phyloP scores from a whole-genome alignment of 2,113 vertebrate species.

The human region DNA sequence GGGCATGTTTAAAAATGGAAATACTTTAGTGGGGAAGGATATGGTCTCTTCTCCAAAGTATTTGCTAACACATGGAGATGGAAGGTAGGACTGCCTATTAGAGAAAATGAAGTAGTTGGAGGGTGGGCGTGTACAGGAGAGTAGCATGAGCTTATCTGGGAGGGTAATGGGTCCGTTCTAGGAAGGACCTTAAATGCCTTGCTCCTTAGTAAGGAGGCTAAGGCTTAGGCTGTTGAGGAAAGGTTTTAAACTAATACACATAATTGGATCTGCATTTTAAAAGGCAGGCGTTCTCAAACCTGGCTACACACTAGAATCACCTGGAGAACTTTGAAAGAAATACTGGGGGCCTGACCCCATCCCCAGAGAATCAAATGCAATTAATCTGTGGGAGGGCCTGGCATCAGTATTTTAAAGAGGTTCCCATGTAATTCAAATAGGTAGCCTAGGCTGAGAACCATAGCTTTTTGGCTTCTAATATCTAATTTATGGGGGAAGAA shows the following conservation, averaged over 20 bases:
- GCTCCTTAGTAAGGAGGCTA: not conserved
- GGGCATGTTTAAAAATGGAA: not conserved
- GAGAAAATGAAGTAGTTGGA: not conserved
- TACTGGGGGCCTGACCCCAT: not conserved
- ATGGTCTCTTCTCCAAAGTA: not conserved
- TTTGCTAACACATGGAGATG: not conserved
- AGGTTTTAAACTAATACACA: not conserved
- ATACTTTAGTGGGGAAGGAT: not conserved
- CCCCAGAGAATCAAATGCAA: not conserved
- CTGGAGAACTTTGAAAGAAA: not conserved
- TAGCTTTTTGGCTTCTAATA: not conserved
- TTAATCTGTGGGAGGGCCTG: not conserved
- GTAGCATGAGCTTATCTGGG: not conserved
- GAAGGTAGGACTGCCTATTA: not conserved
- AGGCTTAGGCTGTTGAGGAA: not conserved
- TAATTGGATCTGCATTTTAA: not conserved
- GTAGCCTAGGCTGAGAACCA: not conserved
- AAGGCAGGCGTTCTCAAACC: not conserved
- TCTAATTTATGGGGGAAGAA: not conserved
- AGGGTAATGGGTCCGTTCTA: not conserved
- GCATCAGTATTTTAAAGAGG: constrained; percentile 21
- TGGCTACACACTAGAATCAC: not conserved
- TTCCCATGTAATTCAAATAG: not conserved
- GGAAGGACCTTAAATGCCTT: not conserved
- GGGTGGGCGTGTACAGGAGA: not conserved